Conservation (phyloP, 2,113 vertebrate species). For the Paratilapia polleni region DNA sequence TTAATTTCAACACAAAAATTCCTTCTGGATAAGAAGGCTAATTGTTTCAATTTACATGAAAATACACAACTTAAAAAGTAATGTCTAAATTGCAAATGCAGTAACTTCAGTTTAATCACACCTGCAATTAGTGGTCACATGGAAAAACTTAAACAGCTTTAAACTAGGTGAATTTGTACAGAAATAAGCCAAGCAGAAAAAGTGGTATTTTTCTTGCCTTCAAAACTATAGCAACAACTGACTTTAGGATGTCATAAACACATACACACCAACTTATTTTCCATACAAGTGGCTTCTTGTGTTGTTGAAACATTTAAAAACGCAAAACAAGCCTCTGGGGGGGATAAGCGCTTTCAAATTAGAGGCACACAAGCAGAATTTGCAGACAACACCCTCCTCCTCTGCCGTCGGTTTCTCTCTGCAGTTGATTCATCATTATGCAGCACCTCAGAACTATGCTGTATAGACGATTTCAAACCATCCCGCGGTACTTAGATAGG, state of each 20-base stretch:
- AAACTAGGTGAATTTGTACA: not conserved
- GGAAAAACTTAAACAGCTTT: rapidly evolving
- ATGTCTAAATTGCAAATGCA: not conserved
- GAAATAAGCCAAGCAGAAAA: not conserved
- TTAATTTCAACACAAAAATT: not conserved
- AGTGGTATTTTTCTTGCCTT: not conserved
- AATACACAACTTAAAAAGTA: not conserved
- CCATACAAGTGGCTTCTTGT: not conserved
- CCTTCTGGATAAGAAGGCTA: not conserved
- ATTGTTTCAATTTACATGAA: not conserved
- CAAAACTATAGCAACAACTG: not conserved
- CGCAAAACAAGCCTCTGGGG: not conserved
- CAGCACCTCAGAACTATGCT: not conserved
- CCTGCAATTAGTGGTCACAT: not conserved
- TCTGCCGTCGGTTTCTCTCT: not conserved
- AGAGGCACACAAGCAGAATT: not conserved
- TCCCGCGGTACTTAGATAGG: too few species aligned
- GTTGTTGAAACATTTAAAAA: not conserved
- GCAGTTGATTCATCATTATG: not conserved
- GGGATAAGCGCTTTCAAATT: too few species aligned
- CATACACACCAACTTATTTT: too few species aligned
- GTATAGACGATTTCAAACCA: not conserved
- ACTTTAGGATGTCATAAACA: not conserved
- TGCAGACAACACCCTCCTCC: not conserved
- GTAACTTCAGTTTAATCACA: rapidly evolving